Evolutionary conservation across 1,140 invertebrate genomes (phyloP).

Genomic region (Amphibalanus amphitrite): DNA sequence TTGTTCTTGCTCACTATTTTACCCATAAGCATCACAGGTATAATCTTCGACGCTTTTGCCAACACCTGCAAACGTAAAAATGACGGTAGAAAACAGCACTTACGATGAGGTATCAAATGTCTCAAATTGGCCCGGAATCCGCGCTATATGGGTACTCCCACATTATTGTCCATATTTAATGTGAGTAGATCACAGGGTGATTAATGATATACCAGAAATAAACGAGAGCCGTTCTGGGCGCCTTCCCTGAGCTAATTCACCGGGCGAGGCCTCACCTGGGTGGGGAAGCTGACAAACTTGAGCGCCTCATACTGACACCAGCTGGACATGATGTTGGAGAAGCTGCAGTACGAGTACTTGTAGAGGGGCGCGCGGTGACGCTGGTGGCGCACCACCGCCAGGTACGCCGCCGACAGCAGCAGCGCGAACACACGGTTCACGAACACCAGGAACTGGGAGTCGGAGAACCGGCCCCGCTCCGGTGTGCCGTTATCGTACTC

Average conservation of each 20-base stretch:
- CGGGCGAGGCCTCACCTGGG: slow-evolving; percentile 68
- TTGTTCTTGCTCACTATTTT: slow-evolving; percentile 72
- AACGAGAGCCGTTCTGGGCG: no score
- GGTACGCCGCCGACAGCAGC: slow-evolving; percentile 6
- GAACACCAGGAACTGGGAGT: slow-evolving; percentile 39
- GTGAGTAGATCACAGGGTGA: no score
- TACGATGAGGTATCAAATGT: no score
- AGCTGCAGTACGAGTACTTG: slow-evolving; percentile 89
- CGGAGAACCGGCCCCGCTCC: slow-evolving; percentile 26
- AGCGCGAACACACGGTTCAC: slow-evolving; percentile 28
- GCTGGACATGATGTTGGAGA: slow-evolving; percentile 95
- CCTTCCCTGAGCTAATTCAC: no score
- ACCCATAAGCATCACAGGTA: slow-evolving; percentile 98
- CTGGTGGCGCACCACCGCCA: background rate
- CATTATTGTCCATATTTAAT: no score
- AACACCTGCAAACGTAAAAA: slow-evolving; percentile 43
- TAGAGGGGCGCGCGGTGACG: slow-evolving; percentile 71
- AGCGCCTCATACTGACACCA: slow-evolving; percentile 99
- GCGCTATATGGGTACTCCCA: no score
- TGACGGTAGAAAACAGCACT: no score
- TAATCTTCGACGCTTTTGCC: slow-evolving; percentile 85
- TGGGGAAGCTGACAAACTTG: slow-evolving; percentile 95
- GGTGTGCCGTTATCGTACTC: background rate
- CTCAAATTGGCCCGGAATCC: no score
- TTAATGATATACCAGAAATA: no score